Evolutionary conservation across 2,888 invertebrate species (phyloP).

Genomic region (Adela reaumurella): DNA sequence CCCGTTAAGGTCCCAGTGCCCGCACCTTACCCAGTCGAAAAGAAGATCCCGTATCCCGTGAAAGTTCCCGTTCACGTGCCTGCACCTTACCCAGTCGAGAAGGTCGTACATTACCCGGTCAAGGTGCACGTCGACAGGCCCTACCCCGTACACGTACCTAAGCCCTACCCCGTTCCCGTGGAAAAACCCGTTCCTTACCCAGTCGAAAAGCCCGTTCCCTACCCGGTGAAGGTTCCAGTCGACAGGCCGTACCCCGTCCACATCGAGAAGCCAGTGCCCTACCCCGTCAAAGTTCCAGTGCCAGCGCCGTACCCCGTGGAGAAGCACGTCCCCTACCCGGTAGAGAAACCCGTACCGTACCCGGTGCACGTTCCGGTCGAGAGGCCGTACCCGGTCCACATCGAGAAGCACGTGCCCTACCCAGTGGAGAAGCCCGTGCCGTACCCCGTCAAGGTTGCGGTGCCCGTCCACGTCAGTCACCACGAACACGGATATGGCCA

Average conservation of each 20-base stretch:
- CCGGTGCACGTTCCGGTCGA: constrained; percentile 63
- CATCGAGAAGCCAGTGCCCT: constrained; percentile 40
- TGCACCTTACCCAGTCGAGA: constrained; percentile 55
- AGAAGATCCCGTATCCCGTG: constrained; percentile 63
- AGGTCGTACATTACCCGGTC: constrained; percentile 57
- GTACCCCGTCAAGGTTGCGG: constrained; percentile 61
- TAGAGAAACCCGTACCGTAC: constrained; percentile 63
- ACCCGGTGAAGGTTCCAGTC: constrained; percentile 60
- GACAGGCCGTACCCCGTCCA: constrained; percentile 54
- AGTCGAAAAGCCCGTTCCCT: constrained; percentile 56
- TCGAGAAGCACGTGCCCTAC: constrained; percentile 63
- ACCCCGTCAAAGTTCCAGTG: constrained; percentile 63
- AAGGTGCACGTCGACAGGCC: constrained; percentile 64
- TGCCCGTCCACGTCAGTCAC: constrained; percentile 48
- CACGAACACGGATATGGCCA: constrained; percentile 40
- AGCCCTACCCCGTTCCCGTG: constrained; percentile 59
- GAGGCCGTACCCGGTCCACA: constrained; percentile 62
- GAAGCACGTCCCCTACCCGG: constrained; percentile 61
- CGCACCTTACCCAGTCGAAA: constrained; percentile 66
- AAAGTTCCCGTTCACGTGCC: constrained; percentile 60
- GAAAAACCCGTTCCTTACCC: constrained; percentile 58
- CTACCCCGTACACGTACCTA: constrained; percentile 60
- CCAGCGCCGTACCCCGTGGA: constrained; percentile 63
- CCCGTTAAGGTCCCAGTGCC: constrained; percentile 67
- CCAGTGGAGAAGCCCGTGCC: constrained; percentile 61